A percentile compares a stretch with the other conserved stretches of the same genome.
phyloP scores from a whole-genome alignment of 2,113 vertebrate species.

The Vulpes lagopus region DNA sequence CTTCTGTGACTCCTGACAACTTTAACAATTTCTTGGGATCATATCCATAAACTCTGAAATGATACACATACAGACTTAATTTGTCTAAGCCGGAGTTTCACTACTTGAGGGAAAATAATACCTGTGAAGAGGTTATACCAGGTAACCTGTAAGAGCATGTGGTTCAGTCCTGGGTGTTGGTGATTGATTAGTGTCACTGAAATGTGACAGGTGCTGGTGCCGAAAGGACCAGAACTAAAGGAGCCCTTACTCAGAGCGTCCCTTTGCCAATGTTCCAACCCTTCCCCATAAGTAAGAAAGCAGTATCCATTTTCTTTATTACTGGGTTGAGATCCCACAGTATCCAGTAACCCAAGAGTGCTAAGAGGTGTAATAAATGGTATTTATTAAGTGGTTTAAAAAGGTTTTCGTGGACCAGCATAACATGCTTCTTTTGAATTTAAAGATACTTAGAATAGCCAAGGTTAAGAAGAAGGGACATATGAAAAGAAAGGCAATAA shows the following conservation, averaged over 20 bases:
- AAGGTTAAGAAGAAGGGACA: background rate
- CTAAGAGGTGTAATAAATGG: background rate
- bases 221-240: background rate
- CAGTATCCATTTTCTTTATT: background rate
- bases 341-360: background rate
- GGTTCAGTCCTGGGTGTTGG: background rate
- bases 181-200: background rate
- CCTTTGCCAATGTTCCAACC: background rate
- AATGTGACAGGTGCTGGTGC: background rate
- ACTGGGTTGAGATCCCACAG: background rate
- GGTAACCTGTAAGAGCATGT: background rate
- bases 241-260: background rate
- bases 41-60: background rate
- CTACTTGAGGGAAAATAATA: background rate
- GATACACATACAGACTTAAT: background rate
- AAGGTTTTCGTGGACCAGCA: background rate
- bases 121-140: background rate
- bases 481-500: constrained; percentile 14
- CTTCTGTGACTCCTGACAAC: background rate
- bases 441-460: constrained; percentile 13
- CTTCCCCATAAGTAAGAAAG: background rate
- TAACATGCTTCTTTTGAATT: background rate
- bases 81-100: background rate
- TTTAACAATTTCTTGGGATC: background rate
- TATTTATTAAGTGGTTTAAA: background rate